Evolutionary conservation across 2,888 invertebrate genomes (phyloP).

Genomic region (Autographa pulchrina): DNA sequence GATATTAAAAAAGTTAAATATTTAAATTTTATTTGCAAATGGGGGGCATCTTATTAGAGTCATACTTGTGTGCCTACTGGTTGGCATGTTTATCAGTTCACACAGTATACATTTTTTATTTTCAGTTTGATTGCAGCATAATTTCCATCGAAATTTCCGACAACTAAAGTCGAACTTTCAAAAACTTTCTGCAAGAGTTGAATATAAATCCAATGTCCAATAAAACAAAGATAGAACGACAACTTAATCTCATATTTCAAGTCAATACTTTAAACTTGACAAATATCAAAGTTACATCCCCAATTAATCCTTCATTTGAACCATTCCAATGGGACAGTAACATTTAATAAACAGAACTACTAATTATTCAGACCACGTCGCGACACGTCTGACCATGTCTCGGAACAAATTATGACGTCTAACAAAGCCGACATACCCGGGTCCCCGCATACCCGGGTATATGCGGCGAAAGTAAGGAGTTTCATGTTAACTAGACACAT

Average conservation of each 20-base stretch:
- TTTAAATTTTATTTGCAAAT: conserved; percentile 8
- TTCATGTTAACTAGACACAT: conserved; percentile 64
- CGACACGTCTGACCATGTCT: conserved; percentile 55
- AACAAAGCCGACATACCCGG: conserved; percentile 24
- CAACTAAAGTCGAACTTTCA: too few relatives aligned
- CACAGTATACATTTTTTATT: not conserved
- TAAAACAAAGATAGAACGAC: not conserved
- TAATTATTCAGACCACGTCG: conserved; percentile 45
- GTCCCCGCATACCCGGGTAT: conserved; percentile 7
- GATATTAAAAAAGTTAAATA: conserved; percentile 18
- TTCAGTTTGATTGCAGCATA: too few relatives aligned
- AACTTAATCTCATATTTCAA: not conserved
- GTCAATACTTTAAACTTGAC: not conserved
- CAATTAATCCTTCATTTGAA: conserved; percentile 2
- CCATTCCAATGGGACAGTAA: not conserved
- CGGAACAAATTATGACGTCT: conserved; percentile 56
- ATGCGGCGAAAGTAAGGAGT: conserved; percentile 61
- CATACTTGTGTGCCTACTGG: too few relatives aligned
- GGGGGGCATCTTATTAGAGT: not conserved
- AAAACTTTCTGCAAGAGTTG: too few relatives aligned
- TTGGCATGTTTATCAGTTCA: not conserved
- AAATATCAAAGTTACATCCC: not conserved
- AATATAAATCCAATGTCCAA: too few relatives aligned
- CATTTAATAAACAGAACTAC: conserved; percentile 2
- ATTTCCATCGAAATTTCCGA: too few relatives aligned